Conservation (phyloP, 2,113 vertebrate species). For the Cacatua alba region DNA sequence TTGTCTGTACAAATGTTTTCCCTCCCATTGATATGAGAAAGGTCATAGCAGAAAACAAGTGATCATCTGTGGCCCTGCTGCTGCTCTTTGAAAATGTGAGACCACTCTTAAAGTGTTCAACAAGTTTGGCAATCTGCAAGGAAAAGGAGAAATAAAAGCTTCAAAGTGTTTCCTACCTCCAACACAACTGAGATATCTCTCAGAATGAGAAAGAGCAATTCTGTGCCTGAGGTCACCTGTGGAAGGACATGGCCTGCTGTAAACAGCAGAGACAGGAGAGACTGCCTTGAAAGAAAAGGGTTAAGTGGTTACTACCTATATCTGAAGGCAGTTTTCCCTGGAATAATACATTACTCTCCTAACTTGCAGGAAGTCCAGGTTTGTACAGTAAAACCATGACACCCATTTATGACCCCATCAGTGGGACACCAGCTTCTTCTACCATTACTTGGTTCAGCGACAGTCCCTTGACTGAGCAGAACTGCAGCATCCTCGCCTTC, state of each 20-base stretch:
- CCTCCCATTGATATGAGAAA: neutral
- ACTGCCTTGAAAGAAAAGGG: neutral
- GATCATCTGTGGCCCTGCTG: neutral
- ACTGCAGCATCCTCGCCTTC: conserved; percentile 76
- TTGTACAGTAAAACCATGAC: conserved; percentile 95
- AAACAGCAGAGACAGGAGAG: neutral
- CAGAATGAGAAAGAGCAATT: neutral
- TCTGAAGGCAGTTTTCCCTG: neutral
- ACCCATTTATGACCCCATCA: conserved; percentile 88
- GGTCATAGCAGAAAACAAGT: neutral
- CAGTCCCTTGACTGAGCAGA: conserved; percentile 78
- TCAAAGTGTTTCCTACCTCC: neutral
- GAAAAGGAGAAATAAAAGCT: neutral
- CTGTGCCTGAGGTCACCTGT: neutral
- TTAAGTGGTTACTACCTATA: neutral
- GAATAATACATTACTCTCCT: neutral
- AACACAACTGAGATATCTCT: neutral
- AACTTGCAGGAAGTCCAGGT: conserved; percentile 78
- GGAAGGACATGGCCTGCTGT: neutral
- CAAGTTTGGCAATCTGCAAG: neutral
- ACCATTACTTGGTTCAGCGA: conserved; percentile 92
- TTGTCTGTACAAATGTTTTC: neutral
- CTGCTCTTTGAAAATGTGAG: neutral
- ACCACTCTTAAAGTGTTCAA: neutral
- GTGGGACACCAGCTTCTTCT: conserved; percentile 84